These are phyloP conservation scores for Villa cingulata DNA, from an alignment of 2,888 invertebrate species.

Conservation along the genomic window DNA sequence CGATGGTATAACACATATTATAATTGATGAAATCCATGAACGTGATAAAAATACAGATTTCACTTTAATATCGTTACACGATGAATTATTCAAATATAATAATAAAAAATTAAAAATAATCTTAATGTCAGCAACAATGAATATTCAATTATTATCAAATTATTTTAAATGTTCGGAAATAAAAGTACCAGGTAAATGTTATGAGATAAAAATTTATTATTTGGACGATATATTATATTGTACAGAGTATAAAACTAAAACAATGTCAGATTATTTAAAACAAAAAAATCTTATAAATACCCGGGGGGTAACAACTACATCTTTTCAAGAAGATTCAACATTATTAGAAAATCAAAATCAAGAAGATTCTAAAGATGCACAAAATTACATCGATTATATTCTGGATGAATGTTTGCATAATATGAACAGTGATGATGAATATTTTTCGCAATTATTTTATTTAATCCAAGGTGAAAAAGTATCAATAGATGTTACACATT, in stretches of 20 bases:
- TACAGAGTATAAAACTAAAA: conserved; percentile 25
- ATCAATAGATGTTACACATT: conserved; percentile 57
- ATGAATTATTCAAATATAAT: conserved; percentile 57
- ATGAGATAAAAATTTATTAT: conserved; percentile 60
- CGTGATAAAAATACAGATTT: conserved; percentile 88
- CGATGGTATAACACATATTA: conserved; percentile 52
- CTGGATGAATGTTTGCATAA: conserved; percentile 16
- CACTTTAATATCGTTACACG: conserved; percentile 69
- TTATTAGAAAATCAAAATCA: neutral
- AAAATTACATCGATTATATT: conserved; percentile 32
- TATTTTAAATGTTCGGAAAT: conserved; percentile 78
- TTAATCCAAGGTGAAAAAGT: conserved; percentile 66
- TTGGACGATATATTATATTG: conserved; percentile 67
- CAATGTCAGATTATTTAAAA: conserved; percentile 20
- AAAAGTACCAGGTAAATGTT: conserved; percentile 60
- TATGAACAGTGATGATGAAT: conserved; percentile 42
- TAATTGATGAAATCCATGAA: conserved; percentile 93
- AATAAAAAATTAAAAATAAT: conserved; percentile 25
- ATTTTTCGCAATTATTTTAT: conserved; percentile 61
- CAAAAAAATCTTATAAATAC: neutral
- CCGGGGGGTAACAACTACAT: too few species aligned
- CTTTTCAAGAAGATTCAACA: neutral
- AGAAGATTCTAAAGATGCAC: neutral
- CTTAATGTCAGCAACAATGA: conserved; percentile 55
- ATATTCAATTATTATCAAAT: conserved; percentile 60